Evolutionary conservation across 2,888 invertebrate genomes (phyloP).

Genomic region (Crepidodera aurea): DNA sequence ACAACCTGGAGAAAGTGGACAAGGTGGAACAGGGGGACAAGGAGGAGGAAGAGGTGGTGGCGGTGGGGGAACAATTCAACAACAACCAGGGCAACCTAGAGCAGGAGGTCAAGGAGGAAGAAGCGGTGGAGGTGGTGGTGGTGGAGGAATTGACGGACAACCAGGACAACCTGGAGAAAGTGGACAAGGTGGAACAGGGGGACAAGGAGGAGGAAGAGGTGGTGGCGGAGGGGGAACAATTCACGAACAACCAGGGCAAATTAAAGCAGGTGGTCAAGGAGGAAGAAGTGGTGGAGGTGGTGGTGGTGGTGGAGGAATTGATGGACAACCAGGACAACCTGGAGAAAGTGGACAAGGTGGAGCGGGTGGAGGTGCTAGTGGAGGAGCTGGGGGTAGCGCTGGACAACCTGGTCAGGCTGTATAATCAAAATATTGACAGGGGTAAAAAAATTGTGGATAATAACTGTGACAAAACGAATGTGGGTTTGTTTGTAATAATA

Average conservation of each 20-base stretch:
- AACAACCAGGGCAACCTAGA: not conserved
- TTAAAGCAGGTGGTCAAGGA: not conserved
- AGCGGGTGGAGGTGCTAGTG: conserved; percentile 7
- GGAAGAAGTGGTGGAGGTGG: conserved; percentile 9
- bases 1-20: not conserved
- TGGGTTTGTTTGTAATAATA: too few species aligned
- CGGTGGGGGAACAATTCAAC: not conserved
- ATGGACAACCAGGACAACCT: not conserved
- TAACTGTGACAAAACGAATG: too few species aligned
- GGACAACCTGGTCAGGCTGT: not conserved
- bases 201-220: not conserved
- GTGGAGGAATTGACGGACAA: conserved; percentile 4
- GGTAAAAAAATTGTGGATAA: too few species aligned
- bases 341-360: conserved; percentile 13
- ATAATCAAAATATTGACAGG: too few species aligned
- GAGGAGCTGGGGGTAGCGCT: not conserved
- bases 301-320: conserved; percentile 8
- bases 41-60: not conserved
- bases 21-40: conserved; percentile 7
- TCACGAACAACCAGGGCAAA: not conserved
- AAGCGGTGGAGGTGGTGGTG: conserved; percentile 12
- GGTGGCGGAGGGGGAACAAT: not conserved
- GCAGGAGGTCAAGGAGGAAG: conserved; percentile 7
- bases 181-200: conserved; percentile 12
- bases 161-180: not conserved